These are phyloP conservation scores for Corythornis cristatus DNA, from an alignment of 2,113 vertebrate genomes.

Conservation along the genomic window DNA sequence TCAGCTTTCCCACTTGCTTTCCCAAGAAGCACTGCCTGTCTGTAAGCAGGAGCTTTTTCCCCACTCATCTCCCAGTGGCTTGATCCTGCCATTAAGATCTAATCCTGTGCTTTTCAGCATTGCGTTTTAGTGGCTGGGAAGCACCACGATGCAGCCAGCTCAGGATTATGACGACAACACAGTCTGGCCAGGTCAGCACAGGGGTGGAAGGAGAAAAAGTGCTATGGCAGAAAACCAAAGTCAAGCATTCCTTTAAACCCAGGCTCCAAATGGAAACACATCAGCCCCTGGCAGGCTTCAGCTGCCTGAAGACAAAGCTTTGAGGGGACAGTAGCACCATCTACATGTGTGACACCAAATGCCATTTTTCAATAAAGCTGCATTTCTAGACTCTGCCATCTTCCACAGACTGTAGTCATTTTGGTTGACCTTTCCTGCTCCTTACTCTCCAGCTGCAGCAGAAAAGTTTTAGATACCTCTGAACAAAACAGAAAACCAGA, in stretches of 20 bases:
- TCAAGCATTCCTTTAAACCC: background rate
- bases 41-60: background rate
- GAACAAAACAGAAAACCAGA: background rate
- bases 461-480: background rate
- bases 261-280: background rate
- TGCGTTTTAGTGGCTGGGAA: background rate
- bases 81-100: constrained; percentile 57
- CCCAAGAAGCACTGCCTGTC: background rate
- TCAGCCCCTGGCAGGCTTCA: rapidly evolving
- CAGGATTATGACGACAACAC: constrained; percentile 6
- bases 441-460: background rate
- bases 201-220: background rate
- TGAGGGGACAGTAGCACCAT: background rate
- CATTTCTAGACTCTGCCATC: background rate
- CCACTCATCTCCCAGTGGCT: background rate
- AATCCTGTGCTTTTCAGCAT: background rate
- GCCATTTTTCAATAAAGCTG: background rate
- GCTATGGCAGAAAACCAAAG: background rate
- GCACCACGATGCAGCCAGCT: background rate
- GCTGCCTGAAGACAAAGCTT: background rate
- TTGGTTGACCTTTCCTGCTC: background rate
- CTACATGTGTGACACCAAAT: background rate
- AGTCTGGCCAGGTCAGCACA: background rate
- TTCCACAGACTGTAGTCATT: background rate
- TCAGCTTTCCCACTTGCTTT: background rate